Conservation (phyloP, 2,113 vertebrate species). For the Amphiprion ocellaris region DNA sequence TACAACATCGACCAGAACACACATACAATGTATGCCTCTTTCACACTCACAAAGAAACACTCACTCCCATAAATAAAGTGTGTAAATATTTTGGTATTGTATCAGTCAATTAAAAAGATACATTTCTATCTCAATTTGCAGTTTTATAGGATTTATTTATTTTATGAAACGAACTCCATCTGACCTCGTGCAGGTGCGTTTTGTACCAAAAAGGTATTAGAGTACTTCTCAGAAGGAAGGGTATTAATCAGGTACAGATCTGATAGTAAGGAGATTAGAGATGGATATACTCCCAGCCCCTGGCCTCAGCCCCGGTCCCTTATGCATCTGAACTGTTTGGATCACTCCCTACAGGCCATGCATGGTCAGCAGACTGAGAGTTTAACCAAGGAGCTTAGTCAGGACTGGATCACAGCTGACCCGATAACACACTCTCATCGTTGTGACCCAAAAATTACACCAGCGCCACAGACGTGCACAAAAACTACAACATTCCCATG, state of each 20-base stretch:
- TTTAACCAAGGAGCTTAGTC: slow-evolving; percentile 85
- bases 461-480: slow-evolving; percentile 12
- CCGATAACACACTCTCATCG: slow-evolving; percentile 78
- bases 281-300: slow-evolving; percentile 70
- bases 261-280: slow-evolving; percentile 85
- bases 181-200: slow-evolving; percentile 63
- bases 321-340: slow-evolving; percentile 71
- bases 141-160: slow-evolving; percentile 19
- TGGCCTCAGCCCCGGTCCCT: slow-evolving; percentile 65
- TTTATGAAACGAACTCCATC: slow-evolving; percentile 37
- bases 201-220: slow-evolving; percentile 73
- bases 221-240: slow-evolving; percentile 74
- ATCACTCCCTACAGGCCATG: slow-evolving; percentile 70
- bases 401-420: slow-evolving; percentile 82
- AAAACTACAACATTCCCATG: slow-evolving; percentile 13
- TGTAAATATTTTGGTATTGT: not conserved
- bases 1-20: not conserved
- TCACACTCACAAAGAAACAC: not conserved
- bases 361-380: slow-evolving; percentile 83
- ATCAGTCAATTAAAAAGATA: slow-evolving; percentile 21
- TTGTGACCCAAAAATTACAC: slow-evolving; percentile 73
- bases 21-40: not conserved
- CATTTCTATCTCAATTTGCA: slow-evolving; percentile 13
- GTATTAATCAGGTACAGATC: slow-evolving; percentile 83
- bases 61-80: not conserved